Percentiles rank a stretch among this genome's conserved stretches.
phyloP scores from a whole-genome alignment of 2,888 invertebrate genomes.

The Drosophila longiperda region DNA sequence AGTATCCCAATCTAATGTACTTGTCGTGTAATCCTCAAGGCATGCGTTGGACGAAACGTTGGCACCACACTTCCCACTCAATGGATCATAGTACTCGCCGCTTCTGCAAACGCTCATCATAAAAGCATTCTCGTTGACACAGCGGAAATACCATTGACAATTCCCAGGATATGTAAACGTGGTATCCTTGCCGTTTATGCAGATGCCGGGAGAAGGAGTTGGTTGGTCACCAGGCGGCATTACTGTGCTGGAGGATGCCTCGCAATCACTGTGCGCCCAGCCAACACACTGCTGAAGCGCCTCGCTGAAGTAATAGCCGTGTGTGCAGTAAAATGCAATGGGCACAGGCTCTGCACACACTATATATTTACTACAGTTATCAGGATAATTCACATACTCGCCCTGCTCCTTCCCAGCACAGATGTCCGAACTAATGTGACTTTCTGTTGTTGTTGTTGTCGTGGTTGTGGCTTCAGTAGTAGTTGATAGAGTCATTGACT shows the following conservation, averaged over 20 bases:
- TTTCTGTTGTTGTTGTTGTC: conserved; percentile 22
- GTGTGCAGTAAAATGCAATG: conserved; percentile 86
- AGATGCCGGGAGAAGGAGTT: conserved; percentile 25
- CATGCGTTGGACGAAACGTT: conserved; percentile 56
- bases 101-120: conserved; percentile 86
- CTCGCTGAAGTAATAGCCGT: conserved; percentile 85
- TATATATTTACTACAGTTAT: conserved; percentile 73
- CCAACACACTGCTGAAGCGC: conserved; percentile 62
- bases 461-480: conserved; percentile 16
- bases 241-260: conserved; percentile 75
- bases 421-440: conserved; percentile 31
- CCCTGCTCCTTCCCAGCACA: conserved; percentile 52
- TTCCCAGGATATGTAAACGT: conserved; percentile 48
- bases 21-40: conserved; percentile 5
- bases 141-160: conserved; percentile 63
- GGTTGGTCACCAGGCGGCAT: conserved; percentile 13
- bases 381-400: conserved; percentile 67
- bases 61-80: conserved; percentile 44
- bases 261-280: conserved; percentile 70
- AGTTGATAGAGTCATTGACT: background rate
- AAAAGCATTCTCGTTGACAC: conserved; percentile 63
- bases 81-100: conserved; percentile 73
- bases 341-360: conserved; percentile 70
- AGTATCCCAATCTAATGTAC: background rate
- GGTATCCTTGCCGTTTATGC: conserved; percentile 17